These are phyloP conservation scores for Phyto melanocephala DNA, from an alignment of 2,888 invertebrate species.

Conservation along the genomic window DNA sequence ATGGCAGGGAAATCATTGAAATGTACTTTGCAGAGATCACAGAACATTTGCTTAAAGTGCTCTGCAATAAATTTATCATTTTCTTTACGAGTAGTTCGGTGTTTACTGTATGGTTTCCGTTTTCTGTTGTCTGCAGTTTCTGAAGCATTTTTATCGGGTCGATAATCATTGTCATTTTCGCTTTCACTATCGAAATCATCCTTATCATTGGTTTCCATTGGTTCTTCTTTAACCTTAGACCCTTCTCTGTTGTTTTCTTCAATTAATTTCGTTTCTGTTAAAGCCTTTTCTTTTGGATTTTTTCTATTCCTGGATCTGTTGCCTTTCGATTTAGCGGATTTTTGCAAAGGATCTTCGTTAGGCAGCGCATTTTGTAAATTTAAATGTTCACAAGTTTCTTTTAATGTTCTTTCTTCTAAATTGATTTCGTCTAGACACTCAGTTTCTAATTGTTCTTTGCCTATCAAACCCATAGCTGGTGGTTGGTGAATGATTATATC, in stretches of 20 bases:
- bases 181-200: neutral
- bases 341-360: conserved; percentile 24
- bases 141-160: neutral
- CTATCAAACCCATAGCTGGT: no score
- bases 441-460: no score
- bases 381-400: no score
- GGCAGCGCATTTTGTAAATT: neutral
- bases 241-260: neutral
- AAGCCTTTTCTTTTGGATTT: neutral
- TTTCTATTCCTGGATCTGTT: neutral
- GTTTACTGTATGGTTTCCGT: no score
- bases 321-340: neutral
- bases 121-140: neutral
- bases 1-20: conserved; percentile 49
- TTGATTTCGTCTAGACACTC: conserved; percentile 4
- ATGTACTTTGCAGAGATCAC: conserved; percentile 36
- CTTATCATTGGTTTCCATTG: neutral
- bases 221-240: neutral
- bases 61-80: conserved; percentile 48
- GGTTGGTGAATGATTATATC: conserved; percentile 1
- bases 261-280: neutral
- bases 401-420: neutral
- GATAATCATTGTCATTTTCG: neutral
- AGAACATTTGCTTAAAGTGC: conserved; percentile 29
- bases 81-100: conserved; percentile 38